Evolutionary conservation across 2,888 invertebrate species (phyloP).

Genomic region (Ophraella communa): DNA sequence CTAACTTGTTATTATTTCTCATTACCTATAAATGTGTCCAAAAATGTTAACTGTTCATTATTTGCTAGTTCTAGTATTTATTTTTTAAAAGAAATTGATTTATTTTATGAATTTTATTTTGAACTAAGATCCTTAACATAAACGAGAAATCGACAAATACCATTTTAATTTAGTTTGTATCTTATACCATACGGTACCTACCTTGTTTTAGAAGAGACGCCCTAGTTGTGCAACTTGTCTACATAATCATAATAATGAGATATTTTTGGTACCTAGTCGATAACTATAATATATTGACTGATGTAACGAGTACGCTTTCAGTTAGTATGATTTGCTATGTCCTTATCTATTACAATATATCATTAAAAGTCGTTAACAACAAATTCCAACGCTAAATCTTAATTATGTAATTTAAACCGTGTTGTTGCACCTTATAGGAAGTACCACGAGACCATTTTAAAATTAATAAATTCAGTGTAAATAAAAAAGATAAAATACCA

Average conservation of each 20-base stretch:
- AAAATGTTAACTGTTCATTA: no score
- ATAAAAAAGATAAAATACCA: no score
- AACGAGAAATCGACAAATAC: no score
- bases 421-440: background rate
- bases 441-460: background rate
- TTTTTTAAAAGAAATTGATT: no score
- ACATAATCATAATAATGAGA: background rate
- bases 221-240: background rate
- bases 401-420: background rate
- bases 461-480: background rate
- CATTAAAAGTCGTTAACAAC: background rate
- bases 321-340: background rate
- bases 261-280: background rate
- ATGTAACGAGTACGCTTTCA: background rate
- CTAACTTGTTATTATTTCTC: no score
- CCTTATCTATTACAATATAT: background rate
- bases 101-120: no score
- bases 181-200: no score
- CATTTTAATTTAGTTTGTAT: no score
- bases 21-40: no score
- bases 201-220: no score
- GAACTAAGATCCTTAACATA: no score
- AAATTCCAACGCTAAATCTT: background rate
- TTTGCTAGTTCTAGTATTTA: no score
- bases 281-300: background rate